Percentiles rank a stretch among this genome's conserved stretches.
Evolutionary conservation across 2,113 vertebrate genomes (phyloP).

Genomic region (Merops nubicus): DNA sequence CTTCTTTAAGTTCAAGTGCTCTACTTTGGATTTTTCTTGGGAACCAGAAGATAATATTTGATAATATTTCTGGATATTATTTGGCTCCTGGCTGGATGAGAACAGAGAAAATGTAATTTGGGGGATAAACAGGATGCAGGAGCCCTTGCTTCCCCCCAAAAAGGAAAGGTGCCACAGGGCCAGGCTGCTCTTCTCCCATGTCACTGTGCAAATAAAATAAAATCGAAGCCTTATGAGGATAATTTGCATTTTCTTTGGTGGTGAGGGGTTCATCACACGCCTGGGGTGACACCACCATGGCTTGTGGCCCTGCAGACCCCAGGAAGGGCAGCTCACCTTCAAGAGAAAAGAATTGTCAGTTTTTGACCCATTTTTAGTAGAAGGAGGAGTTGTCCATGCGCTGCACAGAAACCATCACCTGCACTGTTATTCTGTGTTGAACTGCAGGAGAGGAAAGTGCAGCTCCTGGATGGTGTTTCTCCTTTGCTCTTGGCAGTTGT

Average conservation of each 20-base stretch:
- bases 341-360: neutral
- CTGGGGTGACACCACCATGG: neutral
- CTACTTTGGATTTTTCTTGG: neutral
- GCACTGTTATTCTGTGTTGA: neutral
- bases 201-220: neutral
- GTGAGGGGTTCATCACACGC: fast-evolving
- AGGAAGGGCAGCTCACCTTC: neutral
- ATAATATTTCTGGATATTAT: too few species aligned
- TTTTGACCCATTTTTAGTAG: neutral
- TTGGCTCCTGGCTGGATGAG: neutral
- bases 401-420: neutral
- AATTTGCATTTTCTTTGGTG: neutral
- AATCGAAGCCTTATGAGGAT: neutral
- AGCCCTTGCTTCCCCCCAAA: neutral
- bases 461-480: fast-evolving
- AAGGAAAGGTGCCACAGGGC: fast-evolving
- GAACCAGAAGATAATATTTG: too few species aligned
- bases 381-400: neutral
- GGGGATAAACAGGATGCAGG: fast-evolving
- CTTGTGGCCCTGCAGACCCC: neutral
- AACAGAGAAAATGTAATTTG: neutral
- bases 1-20: neutral
- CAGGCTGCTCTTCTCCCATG: neutral
- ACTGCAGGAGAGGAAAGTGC: neutral
- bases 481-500: fast-evolving